Evolutionary conservation across 1,140 invertebrate genomes (phyloP).

Genomic region (Panonychus citri): DNA sequence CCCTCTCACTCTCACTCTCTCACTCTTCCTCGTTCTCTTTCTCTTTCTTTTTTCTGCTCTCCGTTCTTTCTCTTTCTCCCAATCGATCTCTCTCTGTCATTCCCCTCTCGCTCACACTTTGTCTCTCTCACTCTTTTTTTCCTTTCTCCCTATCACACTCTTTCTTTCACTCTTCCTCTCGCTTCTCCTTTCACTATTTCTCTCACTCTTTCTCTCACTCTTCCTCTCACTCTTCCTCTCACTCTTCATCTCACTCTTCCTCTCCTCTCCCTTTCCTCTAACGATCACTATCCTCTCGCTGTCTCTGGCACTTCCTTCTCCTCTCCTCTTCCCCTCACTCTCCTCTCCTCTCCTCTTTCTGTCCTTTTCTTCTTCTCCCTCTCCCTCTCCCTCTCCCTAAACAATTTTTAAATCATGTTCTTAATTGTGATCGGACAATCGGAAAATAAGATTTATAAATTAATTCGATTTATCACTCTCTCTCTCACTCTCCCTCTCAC

Average conservation of each 20-base stretch:
- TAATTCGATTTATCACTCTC: neutral
- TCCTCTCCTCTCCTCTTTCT: neutral
- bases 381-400: neutral
- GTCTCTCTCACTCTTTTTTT: no score
- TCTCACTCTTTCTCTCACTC: neutral
- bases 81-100: neutral
- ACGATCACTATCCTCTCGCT: no score
- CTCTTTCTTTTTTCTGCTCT: neutral
- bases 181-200: neutral
- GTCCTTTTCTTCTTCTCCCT: neutral
- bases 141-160: no score
- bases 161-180: neutral
- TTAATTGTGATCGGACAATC: no score
- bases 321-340: no score
- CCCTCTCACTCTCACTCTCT: neutral
- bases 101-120: neutral
- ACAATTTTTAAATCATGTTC: no score
- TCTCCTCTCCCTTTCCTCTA: neutral
- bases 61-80: neutral
- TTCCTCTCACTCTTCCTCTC: neutral
- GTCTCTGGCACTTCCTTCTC: neutral
- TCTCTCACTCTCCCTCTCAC: conserved; percentile 1
- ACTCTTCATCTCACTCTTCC: neutral
- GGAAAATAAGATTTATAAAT: no score
- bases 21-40: neutral